phyloP scores from a whole-genome alignment of 2,888 invertebrate genomes.

The Acanthosepion pharaonis region DNA sequence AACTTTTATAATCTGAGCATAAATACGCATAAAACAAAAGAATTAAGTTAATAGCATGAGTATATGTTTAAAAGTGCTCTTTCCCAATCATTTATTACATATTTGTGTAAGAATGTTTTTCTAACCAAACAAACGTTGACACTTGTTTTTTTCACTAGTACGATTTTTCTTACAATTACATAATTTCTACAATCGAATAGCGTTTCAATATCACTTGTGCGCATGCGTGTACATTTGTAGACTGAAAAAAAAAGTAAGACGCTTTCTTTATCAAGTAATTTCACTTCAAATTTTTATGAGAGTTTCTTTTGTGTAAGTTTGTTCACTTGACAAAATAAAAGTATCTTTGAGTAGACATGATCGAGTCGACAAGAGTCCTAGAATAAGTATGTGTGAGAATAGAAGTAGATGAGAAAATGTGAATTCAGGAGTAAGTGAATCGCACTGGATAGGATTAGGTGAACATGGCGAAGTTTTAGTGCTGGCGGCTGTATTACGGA shows the following conservation, averaged over 20 bases:
- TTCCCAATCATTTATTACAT: no score
- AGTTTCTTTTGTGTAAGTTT: background rate
- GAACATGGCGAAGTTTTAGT: background rate
- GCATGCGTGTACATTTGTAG: background rate
- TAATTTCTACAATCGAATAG: background rate
- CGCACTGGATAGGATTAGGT: no score
- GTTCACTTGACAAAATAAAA: conserved; percentile 33
- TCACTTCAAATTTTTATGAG: background rate
- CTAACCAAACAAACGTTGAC: no score
- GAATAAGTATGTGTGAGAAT: background rate
- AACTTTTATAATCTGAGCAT: no score
- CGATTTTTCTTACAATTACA: no score
- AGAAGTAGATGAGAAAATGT: background rate
- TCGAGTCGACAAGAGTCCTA: background rate
- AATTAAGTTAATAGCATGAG: no score
- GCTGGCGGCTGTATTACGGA: conserved; percentile 1
- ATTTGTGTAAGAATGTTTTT: no score
- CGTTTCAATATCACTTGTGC: background rate
- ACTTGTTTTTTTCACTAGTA: no score
- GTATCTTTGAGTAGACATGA: background rate
- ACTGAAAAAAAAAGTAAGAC: background rate
- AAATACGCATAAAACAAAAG: no score
- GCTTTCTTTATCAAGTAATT: conserved; percentile 2
- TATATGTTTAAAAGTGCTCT: no score
- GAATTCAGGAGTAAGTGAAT: background rate